Evolutionary conservation across 2,888 invertebrate species (phyloP).

Genomic region (Coelopa pilipes): DNA sequence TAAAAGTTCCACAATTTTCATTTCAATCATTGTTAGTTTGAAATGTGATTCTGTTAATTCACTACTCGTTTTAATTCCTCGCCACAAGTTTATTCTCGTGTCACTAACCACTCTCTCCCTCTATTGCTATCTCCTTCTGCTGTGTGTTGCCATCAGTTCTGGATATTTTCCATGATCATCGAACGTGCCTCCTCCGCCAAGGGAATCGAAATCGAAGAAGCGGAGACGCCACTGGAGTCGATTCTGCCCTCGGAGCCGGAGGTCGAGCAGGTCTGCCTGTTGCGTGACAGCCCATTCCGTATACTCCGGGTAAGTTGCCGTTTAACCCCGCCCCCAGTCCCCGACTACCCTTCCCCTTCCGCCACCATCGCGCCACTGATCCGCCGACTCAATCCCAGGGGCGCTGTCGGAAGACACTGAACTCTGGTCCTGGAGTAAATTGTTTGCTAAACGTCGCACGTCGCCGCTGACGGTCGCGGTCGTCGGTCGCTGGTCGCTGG

Average conservation of each 20-base stretch:
- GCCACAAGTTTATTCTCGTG: background rate
- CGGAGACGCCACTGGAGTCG: constrained; percentile 60
- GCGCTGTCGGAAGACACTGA: constrained; percentile 6
- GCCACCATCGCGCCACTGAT: too few species aligned
- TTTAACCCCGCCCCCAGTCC: background rate
- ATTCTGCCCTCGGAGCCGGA: constrained; percentile 58
- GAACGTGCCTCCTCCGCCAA: constrained; percentile 58
- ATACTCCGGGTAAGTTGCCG: constrained; percentile 65
- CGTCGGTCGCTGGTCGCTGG: background rate
- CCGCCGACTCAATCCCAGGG: too few species aligned
- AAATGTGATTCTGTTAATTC: background rate
- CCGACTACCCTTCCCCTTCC: too few species aligned
- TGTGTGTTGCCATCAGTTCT: constrained; percentile 57
- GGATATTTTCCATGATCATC: constrained; percentile 65
- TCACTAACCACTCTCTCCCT: background rate
- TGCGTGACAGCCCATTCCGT: constrained; percentile 73
- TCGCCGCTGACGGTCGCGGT: background rate
- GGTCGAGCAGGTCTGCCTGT: constrained; percentile 73
- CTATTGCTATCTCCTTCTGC: background rate
- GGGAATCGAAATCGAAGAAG: constrained; percentile 56
- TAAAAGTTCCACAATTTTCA: background rate
- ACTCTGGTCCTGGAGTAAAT: constrained; percentile 2
- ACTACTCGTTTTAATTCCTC: too few species aligned
- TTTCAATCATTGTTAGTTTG: background rate
- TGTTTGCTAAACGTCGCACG: constrained; percentile 2